Evolutionary conservation across 2,113 vertebrate genomes (phyloP).

Genomic region (Cathartes aura): DNA sequence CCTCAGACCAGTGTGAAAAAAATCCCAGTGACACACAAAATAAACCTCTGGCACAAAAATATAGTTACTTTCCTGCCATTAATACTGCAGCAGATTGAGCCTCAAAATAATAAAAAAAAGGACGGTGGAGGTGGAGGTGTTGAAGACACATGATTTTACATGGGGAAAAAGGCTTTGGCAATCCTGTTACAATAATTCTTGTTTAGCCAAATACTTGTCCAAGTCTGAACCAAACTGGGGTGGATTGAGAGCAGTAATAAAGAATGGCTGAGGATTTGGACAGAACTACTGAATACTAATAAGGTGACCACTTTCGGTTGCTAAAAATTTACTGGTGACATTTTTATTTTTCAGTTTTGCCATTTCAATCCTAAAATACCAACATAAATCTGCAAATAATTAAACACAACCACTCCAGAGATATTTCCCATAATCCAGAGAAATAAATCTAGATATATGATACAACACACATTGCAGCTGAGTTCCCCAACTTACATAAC

Average conservation of each 20-base stretch:
- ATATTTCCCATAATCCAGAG: conserved; percentile 40
- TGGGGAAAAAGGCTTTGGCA: conserved; percentile 33
- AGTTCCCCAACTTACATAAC: conserved; percentile 50
- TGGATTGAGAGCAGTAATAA: not conserved
- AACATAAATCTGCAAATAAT: conserved; percentile 46
- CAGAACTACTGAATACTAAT: conserved; percentile 60
- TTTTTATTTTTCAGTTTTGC: conserved; percentile 30
- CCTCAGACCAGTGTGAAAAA: not conserved
- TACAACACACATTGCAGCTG: conserved; percentile 55
- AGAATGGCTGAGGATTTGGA: conserved; percentile 18
- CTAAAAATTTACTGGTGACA: conserved; percentile 75
- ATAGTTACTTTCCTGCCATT: conserved; percentile 54
- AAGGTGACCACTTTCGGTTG: conserved; percentile 66
- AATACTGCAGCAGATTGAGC: conserved; percentile 39
- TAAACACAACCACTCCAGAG: conserved; percentile 17
- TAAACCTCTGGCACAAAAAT: conserved; percentile 50
- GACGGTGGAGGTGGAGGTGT: not conserved
- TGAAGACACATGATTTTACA: conserved; percentile 14
- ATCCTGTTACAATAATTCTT: conserved; percentile 73
- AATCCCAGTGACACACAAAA: not conserved
- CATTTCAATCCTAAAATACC: conserved; percentile 36
- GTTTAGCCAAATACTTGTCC: conserved; percentile 42
- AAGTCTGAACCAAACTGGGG: not conserved
- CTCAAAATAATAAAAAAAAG: conserved; percentile 17
- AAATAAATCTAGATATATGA: conserved; percentile 50